Evolutionary conservation across 2,113 vertebrate species (phyloP), one percentile per base, ranked within the genome.

Genomic region (Ardeotis arabs): DNA sequence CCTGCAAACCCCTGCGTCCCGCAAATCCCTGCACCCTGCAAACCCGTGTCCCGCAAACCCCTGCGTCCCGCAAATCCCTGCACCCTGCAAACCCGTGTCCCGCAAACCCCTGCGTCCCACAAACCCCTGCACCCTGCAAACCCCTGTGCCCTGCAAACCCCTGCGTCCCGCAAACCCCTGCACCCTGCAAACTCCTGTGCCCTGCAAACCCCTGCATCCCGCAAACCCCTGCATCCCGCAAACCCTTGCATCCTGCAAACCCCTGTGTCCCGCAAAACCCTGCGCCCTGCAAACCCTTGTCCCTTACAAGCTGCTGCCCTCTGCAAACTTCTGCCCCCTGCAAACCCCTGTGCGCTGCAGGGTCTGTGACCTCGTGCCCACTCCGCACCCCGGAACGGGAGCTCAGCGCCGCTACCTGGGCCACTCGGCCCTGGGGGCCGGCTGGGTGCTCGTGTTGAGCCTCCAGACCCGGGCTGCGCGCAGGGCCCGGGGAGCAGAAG

Each of bases 391-490:
- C 45, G 11, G 45, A 21, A 9, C 68, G 39, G 45, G 49, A 68
- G 67, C 59, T 52, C 39, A 56, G 73, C 86, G 41, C 28, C 2
- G 0, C n/a, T 41, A 22, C n/a, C 75, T 17, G 29, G 55, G 41
- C 64, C 2, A 6, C 22, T 45, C 4, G 1, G 41, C 31, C 15
- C 27, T 2, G 1, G 49, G n/a, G 19, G 33, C 62, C 53, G 85
- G 37, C 62, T 85, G 52, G 14, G 27, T 67, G 55, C 44, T 88
- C 53, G 72, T 29, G 23, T 5, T 10, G 1, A 50, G 78, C 31
- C 39, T 84, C 47, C 70, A 73, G 82, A 64, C 5, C 2, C 0
- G 6, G 75, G 69, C 69, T 85, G 66, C 60, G 75, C 0, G 0
- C 63, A 66, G 73, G 33, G 67, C 73, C 59, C 12, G 2, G 33